Evolutionary conservation across 1,140 invertebrate genomes (phyloP).

Genomic region (Palaemon carinicauda): DNA sequence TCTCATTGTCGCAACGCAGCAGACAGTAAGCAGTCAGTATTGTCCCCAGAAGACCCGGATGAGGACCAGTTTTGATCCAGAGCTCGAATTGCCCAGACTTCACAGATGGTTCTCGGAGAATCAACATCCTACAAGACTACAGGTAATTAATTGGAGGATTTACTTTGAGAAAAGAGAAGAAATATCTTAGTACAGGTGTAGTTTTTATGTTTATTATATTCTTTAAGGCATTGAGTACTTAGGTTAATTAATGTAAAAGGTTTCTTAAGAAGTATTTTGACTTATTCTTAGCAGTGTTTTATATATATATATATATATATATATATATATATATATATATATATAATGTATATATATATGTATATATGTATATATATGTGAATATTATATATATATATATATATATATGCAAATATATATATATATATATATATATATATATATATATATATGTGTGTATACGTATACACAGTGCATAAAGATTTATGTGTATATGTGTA

Average conservation of each 20-base stretch:
- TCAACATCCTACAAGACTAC: conserved; percentile 91
- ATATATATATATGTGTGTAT: no score
- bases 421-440: no score
- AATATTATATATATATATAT: no score
- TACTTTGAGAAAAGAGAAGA: not conserved
- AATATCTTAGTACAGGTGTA: not conserved
- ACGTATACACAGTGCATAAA: no score
- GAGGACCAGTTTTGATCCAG: conserved; percentile 93
- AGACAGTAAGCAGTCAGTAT: conserved; percentile 74
- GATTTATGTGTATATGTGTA: no score
- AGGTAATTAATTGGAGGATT: conserved; percentile 61
- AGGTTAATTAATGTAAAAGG: no score
- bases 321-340: not conserved
- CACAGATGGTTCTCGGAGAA: conserved; percentile 95
- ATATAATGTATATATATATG: not conserved
- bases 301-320: not conserved
- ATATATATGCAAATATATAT: not conserved
- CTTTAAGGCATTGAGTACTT: no score
- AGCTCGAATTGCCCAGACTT: conserved; percentile 91
- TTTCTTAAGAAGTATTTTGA: not conserved
- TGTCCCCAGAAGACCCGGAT: conserved; percentile 88
- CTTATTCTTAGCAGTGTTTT: not conserved
- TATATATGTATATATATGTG: not conserved
- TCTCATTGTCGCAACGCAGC: conserved; percentile 66
- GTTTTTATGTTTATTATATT: conserved; percentile 1